Evolutionary conservation across 2,888 invertebrate species (phyloP).

Genomic region (Leptinotarsa juncta): DNA sequence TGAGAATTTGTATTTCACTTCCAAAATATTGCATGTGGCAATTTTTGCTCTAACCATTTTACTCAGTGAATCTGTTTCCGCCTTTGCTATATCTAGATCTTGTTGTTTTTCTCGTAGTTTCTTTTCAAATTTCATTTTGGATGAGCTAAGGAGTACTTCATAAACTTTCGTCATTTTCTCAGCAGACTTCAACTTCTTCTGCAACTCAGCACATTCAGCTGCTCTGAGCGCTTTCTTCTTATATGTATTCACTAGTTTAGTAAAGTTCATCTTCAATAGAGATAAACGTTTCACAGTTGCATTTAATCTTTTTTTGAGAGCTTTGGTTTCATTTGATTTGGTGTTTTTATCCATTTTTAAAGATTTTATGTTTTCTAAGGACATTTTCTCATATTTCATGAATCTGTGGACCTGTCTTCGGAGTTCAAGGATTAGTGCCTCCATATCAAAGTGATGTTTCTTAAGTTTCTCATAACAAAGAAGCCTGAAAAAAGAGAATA

Average conservation of each 20-base stretch:
- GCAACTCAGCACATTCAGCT: not conserved
- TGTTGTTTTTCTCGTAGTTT: not conserved
- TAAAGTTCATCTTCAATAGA: not conserved
- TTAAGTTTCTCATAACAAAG: slow-evolving; percentile 8
- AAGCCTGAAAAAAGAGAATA: not conserved
- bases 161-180: not conserved
- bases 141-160: not conserved
- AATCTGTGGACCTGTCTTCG: slow-evolving; percentile 5
- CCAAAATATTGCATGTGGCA: not conserved
- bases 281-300: not conserved
- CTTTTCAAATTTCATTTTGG: not conserved
- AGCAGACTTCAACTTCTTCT: not conserved
- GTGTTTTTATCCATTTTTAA: not conserved
- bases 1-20: slow-evolving; percentile 7
- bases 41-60: not conserved
- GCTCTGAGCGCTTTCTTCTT: not conserved
- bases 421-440: slow-evolving; percentile 1
- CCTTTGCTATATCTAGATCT: not conserved
- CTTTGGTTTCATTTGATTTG: slow-evolving; percentile 1
- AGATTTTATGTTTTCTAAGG: not conserved
- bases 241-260: not conserved
- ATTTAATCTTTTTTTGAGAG: not conserved
- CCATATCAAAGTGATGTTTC: slow-evolving; percentile 5
- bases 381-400: slow-evolving; percentile 12
- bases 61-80: not conserved